Base-by-base conservation (phyloP, 2,113 vertebrate species). In the Lathamus discolor region DNA sequence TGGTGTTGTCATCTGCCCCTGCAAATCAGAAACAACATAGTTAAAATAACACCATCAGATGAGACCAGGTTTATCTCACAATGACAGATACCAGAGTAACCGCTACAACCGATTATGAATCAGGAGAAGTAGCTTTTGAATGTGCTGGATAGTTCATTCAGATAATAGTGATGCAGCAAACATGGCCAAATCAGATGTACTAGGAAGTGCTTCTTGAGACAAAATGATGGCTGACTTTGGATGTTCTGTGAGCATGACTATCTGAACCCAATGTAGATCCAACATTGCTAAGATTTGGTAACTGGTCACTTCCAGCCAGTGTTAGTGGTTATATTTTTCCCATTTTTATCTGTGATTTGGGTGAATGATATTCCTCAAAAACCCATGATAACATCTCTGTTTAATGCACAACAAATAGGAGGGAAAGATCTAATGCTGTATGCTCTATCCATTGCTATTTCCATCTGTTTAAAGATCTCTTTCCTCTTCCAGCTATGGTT, bases 221-320 rank as follows among this genome's bases (percentile, higher is more conserved):
- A 41, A 25, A 59, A 55, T 33, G 2, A 2, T 70, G 17, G 2
- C 16, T 76, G 55, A 48, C 24, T 69, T 86, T n/a, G 39, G 23
- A 43, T 95, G 68, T 67, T 51, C 61, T 91, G 23, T 64, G 33
- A 83, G 33, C 9, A 19, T 33, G 27, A 80, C 9, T 46, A 28
- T 29, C 22, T 43, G 67, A 75, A 82, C 8, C 4, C 29, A 41
- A 3, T 0, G 0, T 35, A 28, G 6, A 27, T 7, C 7, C 7
- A 48, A 2, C 4, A 13, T n/a, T 39, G 68, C 10, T 55, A 46
- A 70, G 24, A 41, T 67, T 28, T 82, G 24, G 6, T 79, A 43
- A 63, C 17, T 23, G 6, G 9, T 79, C 9, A 11, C 9, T 55
- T 88, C 18, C 80, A 28, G 13, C 3, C 7, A 7, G 9, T 35